Evolutionary conservation across 2,888 invertebrate genomes (phyloP).

Genomic region (Lasioglossum villosulum): DNA sequence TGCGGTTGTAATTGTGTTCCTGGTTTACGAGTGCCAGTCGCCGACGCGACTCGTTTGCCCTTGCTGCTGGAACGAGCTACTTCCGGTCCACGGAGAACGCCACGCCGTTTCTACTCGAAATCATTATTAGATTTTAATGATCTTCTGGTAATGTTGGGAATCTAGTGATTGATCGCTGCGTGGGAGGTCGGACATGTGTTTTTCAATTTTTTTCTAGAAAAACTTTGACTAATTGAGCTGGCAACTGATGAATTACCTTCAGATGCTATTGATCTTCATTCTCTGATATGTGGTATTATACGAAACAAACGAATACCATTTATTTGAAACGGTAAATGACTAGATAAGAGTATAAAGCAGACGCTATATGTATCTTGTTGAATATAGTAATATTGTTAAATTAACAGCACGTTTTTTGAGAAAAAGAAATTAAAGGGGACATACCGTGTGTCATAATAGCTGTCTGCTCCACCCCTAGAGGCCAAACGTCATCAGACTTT

Average conservation of each 20-base stretch:
- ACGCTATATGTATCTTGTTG: background rate
- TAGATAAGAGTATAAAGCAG: background rate
- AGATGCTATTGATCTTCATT: background rate
- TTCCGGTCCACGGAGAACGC: background rate
- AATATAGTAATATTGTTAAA: background rate
- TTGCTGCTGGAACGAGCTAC: background rate
- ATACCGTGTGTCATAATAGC: background rate
- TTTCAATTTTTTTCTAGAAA: background rate
- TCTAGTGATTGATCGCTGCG: background rate
- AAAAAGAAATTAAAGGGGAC: background rate
- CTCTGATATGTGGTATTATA: background rate
- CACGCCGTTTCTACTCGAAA: background rate
- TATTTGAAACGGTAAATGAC: background rate
- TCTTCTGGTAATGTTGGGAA: background rate
- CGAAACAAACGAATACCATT: background rate
- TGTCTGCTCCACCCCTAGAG: background rate
- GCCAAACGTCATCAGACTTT: background rate
- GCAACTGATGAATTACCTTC: background rate
- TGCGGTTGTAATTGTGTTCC: constrained; percentile 27
- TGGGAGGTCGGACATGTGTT: background rate
- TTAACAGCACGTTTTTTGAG: background rate
- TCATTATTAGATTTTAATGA: background rate
- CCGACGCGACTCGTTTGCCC: background rate
- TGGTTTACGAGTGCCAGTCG: constrained; percentile 23
- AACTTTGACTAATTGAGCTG: background rate